Base-by-base conservation (phyloP, 1,140 invertebrate genomes). In the Neodiprion virginianus region DNA sequence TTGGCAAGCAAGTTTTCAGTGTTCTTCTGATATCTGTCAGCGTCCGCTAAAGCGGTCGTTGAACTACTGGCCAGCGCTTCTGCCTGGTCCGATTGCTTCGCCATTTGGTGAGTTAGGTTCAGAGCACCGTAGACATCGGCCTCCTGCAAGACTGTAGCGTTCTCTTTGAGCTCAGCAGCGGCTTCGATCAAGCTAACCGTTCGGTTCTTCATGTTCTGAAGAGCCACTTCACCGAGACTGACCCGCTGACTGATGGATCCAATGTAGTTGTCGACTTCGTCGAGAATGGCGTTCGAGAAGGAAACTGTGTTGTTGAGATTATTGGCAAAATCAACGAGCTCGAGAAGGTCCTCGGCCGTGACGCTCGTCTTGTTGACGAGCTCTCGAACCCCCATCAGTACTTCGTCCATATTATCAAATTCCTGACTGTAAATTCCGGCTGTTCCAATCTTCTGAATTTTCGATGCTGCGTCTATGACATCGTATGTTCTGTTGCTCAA, bases 121-220 rank as follows among this genome's bases (percentile, higher is more conserved):
- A 96, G 89, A 7, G 96, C 96, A 75, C 96, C 96, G 89, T 96
- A 95, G 69, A 97, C 94, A 88, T 97, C 96, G 23, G 93, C 94
- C 88, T 97, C 96, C 87, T 97, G 95, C 65, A 98, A 89, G 83
- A 93, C 92, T 2, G 95, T 97, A 53, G 95, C 95, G 84, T 96
- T 96, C 75, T 93, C 91, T 79, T 93, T 93, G 61, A 98, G 88
- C 50, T 93, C 90, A 76, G 92, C 86, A 11, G 94, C 95, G 80
- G 93, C 90, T 69, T 89, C 84, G 81, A 94, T 93, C 4, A 97
- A 89, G 8, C 91, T 87, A 40, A 92, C 89, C 12, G 93, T 93
- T 79, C 92, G 91, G 67, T 89, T 86, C 83, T 92, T 91, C 65
- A 97, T 86, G 21, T 90, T 90, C 70, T 92, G 90, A 67, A 98